Conservation (phyloP, 2,888 invertebrate species). For the Chrysotoxum bicinctum region DNA sequence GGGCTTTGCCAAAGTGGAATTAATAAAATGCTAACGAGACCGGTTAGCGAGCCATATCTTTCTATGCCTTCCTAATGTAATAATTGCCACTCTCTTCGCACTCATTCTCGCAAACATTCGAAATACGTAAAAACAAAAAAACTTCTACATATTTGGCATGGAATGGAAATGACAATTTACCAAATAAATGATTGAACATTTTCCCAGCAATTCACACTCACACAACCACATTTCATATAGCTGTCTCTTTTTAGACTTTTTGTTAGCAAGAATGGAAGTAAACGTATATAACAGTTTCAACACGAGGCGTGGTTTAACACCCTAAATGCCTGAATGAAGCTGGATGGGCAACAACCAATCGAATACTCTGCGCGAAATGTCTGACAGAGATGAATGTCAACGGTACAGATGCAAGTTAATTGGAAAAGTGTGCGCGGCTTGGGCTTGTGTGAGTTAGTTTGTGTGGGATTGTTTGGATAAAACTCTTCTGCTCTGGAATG, state of each 20-base stretch:
- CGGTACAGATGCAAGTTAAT: slow-evolving; percentile 1
- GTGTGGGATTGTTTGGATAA: not conserved
- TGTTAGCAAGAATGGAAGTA: not conserved
- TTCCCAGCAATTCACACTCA: slow-evolving; percentile 4
- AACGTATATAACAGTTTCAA: slow-evolving; percentile 6
- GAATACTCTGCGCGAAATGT: slow-evolving; percentile 24
- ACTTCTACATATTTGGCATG: slow-evolving; percentile 52
- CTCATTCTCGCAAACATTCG: slow-evolving; percentile 19
- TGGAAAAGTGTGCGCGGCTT: slow-evolving; percentile 3
- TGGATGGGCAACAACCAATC: slow-evolving; percentile 44
- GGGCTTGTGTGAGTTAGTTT: slow-evolving; percentile 15
- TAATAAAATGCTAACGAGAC: slow-evolving; percentile 69
- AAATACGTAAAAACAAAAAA: slow-evolving; percentile 27
- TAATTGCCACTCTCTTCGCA: slow-evolving; percentile 41
- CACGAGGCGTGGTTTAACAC: slow-evolving; percentile 52
- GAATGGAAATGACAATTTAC: slow-evolving; percentile 59
- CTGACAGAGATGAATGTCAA: slow-evolving; percentile 18
- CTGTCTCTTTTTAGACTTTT: slow-evolving; percentile 6
- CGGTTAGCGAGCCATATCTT: slow-evolving; percentile 67
- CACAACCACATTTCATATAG: not conserved
- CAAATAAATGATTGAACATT: slow-evolving; percentile 23
- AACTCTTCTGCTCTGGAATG: slow-evolving; percentile 38
- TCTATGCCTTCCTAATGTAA: slow-evolving; percentile 48
- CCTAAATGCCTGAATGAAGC: not conserved
- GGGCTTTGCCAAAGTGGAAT: slow-evolving; percentile 62